Percentiles rank a stretch among this genome's conserved stretches.
These are phyloP conservation scores for Pangasius sanitwongsei DNA, from an alignment of 2,797 vertebrate species.

Conservation along the genomic window DNA sequence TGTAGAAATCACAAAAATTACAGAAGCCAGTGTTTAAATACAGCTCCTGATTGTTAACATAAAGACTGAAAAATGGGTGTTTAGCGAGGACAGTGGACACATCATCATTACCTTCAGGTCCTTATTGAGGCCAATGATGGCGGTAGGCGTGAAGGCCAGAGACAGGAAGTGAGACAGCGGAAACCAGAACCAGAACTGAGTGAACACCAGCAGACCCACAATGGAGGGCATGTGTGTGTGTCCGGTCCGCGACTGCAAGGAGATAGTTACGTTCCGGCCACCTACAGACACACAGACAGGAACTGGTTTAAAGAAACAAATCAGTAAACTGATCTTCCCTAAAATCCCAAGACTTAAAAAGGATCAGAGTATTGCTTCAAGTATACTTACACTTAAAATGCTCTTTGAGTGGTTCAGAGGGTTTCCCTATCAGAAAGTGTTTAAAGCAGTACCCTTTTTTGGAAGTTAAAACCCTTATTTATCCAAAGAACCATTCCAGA, in stretches of 20 bases:
- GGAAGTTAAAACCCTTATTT: not conserved
- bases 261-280: constrained; percentile 96
- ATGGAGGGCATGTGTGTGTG: constrained; percentile 99
- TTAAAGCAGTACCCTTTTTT: not conserved
- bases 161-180: constrained; percentile 97
- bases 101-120: constrained; percentile 91
- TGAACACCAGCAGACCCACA: constrained; percentile 96
- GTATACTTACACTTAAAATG: not conserved
- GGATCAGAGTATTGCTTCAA: not conserved
- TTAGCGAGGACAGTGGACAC: not conserved
- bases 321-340: not conserved
- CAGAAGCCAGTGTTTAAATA: not conserved
- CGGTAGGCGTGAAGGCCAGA: constrained; percentile 93
- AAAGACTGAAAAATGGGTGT: not conserved
- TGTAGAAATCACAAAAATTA: not conserved
- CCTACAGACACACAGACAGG: constrained; percentile 71
- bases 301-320: not conserved
- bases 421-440: not conserved
- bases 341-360: not conserved
- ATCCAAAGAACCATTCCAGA: not conserved
- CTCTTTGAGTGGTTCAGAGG: not conserved
- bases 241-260: constrained; percentile 95
- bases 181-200: constrained; percentile 99
- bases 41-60: not conserved
- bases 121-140: constrained; percentile 98